Evolutionary conservation across 1,140 invertebrate species (phyloP).

Genomic region (Bombus confusus): DNA sequence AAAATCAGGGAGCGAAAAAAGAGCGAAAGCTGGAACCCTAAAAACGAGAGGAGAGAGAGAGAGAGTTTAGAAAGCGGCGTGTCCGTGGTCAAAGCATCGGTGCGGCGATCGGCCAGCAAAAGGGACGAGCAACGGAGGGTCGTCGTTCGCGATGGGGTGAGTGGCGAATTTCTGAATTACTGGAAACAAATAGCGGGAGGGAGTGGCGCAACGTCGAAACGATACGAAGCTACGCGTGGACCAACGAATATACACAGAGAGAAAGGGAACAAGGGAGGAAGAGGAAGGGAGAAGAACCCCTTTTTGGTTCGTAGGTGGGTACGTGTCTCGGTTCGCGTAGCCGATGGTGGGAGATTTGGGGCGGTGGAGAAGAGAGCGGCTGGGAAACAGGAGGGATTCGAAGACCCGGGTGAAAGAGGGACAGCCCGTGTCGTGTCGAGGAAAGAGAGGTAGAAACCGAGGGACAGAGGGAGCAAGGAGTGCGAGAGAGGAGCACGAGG

Average conservation of each 20-base stretch:
- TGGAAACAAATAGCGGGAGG: conserved; percentile 72
- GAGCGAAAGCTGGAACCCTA: neutral
- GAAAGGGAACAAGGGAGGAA: neutral
- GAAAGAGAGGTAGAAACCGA: conserved; percentile 9
- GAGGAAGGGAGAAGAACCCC: conserved; percentile 4
- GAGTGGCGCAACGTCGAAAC: conserved; percentile 1
- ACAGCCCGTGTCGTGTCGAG: neutral
- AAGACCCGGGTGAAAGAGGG: neutral
- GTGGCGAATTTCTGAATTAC: conserved; percentile 72
- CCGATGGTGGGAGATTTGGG: conserved; percentile 16
- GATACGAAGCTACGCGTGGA: conserved; percentile 33
- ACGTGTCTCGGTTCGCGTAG: conserved; percentile 52
- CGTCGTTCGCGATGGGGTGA: conserved; percentile 25
- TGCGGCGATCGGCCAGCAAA: conserved; percentile 29
- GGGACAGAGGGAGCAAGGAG: neutral
- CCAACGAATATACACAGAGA: neutral
- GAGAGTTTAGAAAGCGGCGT: neutral
- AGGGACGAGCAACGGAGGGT: conserved; percentile 29
- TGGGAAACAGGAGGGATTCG: conserved; percentile 31
- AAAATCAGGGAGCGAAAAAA: neutral
- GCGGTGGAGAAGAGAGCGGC: conserved; percentile 26
- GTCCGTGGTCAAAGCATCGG: conserved; percentile 2
- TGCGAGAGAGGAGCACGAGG: neutral
- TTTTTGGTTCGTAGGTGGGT: conserved; percentile 27
- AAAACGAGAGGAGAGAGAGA: neutral